These are phyloP conservation scores for Baryphthengus martii DNA, from an alignment of 2,113 vertebrate species.

Conservation along the genomic window DNA sequence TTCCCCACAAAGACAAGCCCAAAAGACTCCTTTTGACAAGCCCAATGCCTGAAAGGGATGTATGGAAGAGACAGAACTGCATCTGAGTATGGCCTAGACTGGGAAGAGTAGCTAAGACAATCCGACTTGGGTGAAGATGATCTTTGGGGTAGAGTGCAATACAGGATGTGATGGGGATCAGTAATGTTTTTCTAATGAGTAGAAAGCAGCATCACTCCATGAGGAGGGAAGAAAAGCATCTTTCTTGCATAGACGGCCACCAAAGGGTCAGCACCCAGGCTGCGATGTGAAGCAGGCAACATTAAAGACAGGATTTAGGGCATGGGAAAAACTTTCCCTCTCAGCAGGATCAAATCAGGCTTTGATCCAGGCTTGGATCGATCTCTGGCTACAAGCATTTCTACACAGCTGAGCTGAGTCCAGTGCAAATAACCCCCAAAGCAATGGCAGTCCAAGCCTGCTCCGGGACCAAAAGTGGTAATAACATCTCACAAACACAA, in stretches of 20 bases:
- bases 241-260: background rate
- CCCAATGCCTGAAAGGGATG: background rate
- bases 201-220: background rate
- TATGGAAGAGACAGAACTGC: background rate
- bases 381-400: background rate
- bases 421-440: background rate
- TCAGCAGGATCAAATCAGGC: rapidly evolving
- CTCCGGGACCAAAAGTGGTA: background rate
- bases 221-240: background rate
- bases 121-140: background rate
- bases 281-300: background rate
- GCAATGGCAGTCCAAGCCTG: background rate
- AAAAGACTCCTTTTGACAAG: background rate
- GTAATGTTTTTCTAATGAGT: background rate
- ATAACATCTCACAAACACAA: background rate
- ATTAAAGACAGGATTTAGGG: background rate
- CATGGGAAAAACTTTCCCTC: background rate
- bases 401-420: background rate
- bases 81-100: background rate
- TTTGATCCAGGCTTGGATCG: background rate
- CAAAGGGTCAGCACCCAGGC: background rate
- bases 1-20: background rate
- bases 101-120: background rate
- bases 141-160: background rate
- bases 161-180: background rate